phyloP scores from a whole-genome alignment of 2,888 invertebrate species.

The Apodemia zela region DNA sequence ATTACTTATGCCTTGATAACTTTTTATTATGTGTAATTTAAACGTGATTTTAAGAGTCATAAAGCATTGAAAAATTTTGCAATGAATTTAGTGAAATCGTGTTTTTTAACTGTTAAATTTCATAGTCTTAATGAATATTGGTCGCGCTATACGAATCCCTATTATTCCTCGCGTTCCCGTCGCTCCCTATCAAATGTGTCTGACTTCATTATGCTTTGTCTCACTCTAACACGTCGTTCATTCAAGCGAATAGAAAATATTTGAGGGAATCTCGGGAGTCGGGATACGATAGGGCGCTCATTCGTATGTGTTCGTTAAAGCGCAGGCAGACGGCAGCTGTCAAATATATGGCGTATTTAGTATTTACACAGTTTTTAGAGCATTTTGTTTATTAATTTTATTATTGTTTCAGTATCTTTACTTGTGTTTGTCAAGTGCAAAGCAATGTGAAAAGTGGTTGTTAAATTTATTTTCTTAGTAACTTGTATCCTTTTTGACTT shows the following conservation, averaged over 20 bases:
- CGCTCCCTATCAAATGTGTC: constrained; percentile 52
- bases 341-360: constrained; percentile 70
- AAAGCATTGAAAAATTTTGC: constrained; percentile 14
- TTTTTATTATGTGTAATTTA: constrained; percentile 15
- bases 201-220: constrained; percentile 52
- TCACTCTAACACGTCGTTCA: constrained; percentile 54
- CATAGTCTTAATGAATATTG: constrained; percentile 41
- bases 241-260: constrained; percentile 64
- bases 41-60: constrained; percentile 16
- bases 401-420: constrained; percentile 73
- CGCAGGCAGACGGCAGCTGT: constrained; percentile 79
- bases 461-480: constrained; percentile 72
- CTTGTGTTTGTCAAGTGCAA: constrained; percentile 79
- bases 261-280: constrained; percentile 68
- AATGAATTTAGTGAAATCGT: constrained; percentile 17
- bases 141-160: constrained; percentile 66
- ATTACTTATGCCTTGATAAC: neutral
- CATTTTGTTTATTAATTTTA: constrained; percentile 28
- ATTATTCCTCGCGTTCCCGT: constrained; percentile 65
- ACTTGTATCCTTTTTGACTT: constrained; percentile 76
- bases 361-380: constrained; percentile 43
- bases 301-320: constrained; percentile 22
- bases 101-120: constrained; percentile 29
- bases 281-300: constrained; percentile 32
- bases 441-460: constrained; percentile 82